Conservation (phyloP, 2,113 vertebrate species). For the Corythoichthys intestinalis region DNA sequence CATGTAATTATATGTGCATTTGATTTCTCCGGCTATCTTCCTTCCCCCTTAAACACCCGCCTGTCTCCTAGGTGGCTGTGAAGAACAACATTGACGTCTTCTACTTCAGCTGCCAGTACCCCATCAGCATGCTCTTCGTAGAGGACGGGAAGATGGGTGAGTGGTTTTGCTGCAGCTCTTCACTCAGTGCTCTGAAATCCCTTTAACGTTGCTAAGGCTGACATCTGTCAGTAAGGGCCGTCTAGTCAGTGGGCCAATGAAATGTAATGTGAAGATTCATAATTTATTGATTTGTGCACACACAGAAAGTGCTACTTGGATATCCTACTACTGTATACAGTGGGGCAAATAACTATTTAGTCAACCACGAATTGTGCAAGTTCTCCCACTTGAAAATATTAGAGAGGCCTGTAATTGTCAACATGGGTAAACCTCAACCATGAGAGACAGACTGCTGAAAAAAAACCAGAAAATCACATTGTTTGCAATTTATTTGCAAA, state of each 20-base stretch:
- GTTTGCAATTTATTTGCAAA: too few species aligned
- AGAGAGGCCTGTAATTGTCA: too few species aligned
- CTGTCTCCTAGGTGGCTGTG: constrained; percentile 82
- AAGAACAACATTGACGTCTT: constrained; percentile 99
- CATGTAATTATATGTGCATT: constrained; percentile 38
- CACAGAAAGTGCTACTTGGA: too few species aligned
- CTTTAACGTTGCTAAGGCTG: constrained; percentile 22
- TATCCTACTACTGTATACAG: too few species aligned
- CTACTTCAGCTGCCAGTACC: constrained; percentile 98
- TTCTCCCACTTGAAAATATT: too few species aligned
- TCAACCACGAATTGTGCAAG: too few species aligned
- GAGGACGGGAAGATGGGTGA: constrained; percentile 99
- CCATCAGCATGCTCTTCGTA: constrained; percentile 90
- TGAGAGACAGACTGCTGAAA: too few species aligned
- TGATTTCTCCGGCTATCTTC: constrained; percentile 16
- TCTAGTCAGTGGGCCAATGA: constrained; percentile 8
- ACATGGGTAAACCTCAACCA: too few species aligned
- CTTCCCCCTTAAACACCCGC: constrained; percentile 6
- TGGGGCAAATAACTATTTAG: too few species aligned
- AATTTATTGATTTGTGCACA: background rate
- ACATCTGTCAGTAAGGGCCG: background rate
- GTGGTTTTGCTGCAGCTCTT: constrained; percentile 52
- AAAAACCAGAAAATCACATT: too few species aligned
- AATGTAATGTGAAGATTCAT: background rate
- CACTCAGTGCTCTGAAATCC: constrained; percentile 8